phyloP scores from a whole-genome alignment of 1,140 invertebrate genomes.

The Patella vulgata region DNA sequence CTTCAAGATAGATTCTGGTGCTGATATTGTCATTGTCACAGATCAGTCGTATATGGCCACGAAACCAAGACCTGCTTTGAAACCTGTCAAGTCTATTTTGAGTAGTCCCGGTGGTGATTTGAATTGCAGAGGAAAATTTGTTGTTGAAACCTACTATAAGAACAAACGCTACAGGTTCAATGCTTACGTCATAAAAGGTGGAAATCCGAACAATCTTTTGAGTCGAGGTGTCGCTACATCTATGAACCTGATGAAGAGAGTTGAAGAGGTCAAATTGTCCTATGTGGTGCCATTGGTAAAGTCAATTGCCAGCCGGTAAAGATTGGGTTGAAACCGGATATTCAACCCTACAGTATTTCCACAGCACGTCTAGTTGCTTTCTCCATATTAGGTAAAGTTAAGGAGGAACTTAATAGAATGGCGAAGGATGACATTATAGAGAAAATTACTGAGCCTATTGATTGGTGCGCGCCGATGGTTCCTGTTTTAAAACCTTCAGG shows the following conservation, averaged over 20 bases:
- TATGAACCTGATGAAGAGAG: conserved; percentile 7
- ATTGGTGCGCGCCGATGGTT: conserved; percentile 45
- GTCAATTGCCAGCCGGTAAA: conserved; percentile 18
- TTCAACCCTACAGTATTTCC: conserved; percentile 27
- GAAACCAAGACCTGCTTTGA: not conserved
- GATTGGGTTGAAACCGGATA: conserved; percentile 28
- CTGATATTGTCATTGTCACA: not conserved
- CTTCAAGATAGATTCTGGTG: conserved; percentile 1
- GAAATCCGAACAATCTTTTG: conserved; percentile 8
- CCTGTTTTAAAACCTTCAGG: conserved; percentile 28
- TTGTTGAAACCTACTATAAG: not conserved
- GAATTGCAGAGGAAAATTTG: not conserved
- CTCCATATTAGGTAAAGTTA: too few species aligned
- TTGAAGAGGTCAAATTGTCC: not conserved
- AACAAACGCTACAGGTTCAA: too few species aligned
- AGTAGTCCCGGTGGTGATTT: conserved; percentile 2
- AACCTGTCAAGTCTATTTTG: not conserved
- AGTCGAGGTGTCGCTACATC: conserved; percentile 5
- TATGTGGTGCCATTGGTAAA: not conserved
- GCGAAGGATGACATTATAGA: not conserved
- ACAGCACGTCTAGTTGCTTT: too few species aligned
- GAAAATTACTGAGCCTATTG: conserved; percentile 29
- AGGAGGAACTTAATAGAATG: too few species aligned
- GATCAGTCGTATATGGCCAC: not conserved
- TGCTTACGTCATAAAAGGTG: too few species aligned